Evolutionary conservation across 2,113 vertebrate species (phyloP), one percentile per base, ranked within the genome.

Genomic region (Dipodomys spectabilis): DNA sequence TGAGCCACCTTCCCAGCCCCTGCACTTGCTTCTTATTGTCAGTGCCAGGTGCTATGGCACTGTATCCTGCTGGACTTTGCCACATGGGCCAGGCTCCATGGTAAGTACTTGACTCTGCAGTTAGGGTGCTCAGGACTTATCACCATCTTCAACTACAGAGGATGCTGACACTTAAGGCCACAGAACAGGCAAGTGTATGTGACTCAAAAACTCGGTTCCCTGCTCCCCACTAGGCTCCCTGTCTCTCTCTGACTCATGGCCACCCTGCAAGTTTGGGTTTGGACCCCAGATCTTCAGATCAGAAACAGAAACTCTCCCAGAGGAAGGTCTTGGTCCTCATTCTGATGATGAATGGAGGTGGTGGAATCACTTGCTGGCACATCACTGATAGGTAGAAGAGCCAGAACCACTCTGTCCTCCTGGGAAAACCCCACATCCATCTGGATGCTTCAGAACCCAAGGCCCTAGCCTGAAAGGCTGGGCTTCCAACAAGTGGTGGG

Each of bases 281-380:
- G 30, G 71, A 67, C 13, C 22, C 90, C 9, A 53, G 0, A 27
- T 77, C 62, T 71, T 68, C 77, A 20, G 44, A 28, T 27, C 30
- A 71, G 71, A 85, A 78, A 65, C 1, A 32, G 84, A 80, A 45
- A 20, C 32, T 65, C 32, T 65, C 39, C 39, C 57, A 86, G 72
- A 35, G 7, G 35, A 6, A 27, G 20, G 57, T 73, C 84, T 71
- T 11, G 19, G 45, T n/a, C 20, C 53, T 45, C 28, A 4, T 44
- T 23, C 35, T 25, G 68, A 64, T 45, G 64, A 32, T 7, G 6
- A 28, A 22, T 0, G 23, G 62, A 0, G 8, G 22, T 15, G 64
- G 16, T 5, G 6, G 12, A 10, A 15, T 4, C 0, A 62, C 67
- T 23, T 10, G 57, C 28, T 16, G 78, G 62, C 30, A 20, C 0